These are phyloP conservation scores for Podabrus alpinus DNA, from an alignment of 2,888 invertebrate species.

Conservation along the genomic window DNA sequence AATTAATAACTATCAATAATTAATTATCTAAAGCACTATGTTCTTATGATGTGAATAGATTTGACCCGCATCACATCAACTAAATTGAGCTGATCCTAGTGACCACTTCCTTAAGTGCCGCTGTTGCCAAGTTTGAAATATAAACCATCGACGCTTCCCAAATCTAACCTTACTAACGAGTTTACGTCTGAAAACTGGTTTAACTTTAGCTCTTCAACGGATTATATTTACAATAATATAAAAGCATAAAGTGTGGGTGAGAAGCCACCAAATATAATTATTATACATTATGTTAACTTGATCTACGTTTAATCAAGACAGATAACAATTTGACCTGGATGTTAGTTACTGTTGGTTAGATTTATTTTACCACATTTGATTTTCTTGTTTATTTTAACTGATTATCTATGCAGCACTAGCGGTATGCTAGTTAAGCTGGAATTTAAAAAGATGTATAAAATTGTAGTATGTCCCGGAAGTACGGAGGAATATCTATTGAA, in stretches of 20 bases:
- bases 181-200: background rate
- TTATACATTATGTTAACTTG: no score
- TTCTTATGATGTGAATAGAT: background rate
- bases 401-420: background rate
- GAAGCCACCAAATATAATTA: background rate
- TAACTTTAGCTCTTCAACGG: background rate
- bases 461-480: constrained; percentile 33
- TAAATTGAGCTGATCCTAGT: background rate
- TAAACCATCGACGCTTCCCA: background rate
- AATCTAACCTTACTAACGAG: background rate
- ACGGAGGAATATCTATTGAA: constrained; percentile 41
- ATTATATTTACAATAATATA: background rate
- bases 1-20: background rate
- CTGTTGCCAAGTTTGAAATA: background rate
- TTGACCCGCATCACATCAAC: background rate
- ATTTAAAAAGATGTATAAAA: background rate
- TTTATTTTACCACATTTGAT: background rate
- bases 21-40: background rate
- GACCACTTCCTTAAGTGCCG: background rate
- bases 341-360: background rate
- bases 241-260: background rate
- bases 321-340: background rate
- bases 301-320: background rate
- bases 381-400: background rate
- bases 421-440: background rate